Base-by-base conservation (phyloP, 1,140 invertebrate genomes). In the Drosophila bocki region DNA sequence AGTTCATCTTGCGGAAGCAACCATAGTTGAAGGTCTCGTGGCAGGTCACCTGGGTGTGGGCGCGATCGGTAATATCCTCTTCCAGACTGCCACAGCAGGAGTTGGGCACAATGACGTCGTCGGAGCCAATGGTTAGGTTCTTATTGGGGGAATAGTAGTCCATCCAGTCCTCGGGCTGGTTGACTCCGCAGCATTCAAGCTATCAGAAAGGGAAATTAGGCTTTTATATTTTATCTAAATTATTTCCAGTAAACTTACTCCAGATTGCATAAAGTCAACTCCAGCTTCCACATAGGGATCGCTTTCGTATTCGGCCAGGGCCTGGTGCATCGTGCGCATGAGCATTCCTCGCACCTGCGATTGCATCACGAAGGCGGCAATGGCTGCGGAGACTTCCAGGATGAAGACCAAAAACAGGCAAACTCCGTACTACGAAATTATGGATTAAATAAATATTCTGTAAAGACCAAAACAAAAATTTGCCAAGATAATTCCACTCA, bases 381-480 rank as follows among this genome's bases (percentile, higher is more conserved):
- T 96, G 26, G 96, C 96, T 7, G 96, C 97, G 3, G 96, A 94
- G 6, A 98, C 93, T 93, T 98, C 97, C 91, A 98, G 80, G 33
- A 98, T 93, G 58, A 98, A 95, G 8, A 98, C 95, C 45, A 97
- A 48, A 7, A 94, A 95, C 68, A 98, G 93, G 37, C 96, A 95
- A 12, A 97, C 94, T 91, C 96, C 96, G 93, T 98, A 98, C 97
- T 98, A 86, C 44, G 39, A 3, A 45, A 48, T 19, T 7, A 1
- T 8, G 6, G 4, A 60, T 17, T n/a, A 48, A 4, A 42, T 3
- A 42, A 3, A 42, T 17, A 17, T 0, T 13, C 35, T 51, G 26
- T 4, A 15, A 8, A 19, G 42, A 33, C 32, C 1, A 33, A 33
- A 33, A 15, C 0, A 7, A 19, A 19, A 17, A 29, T 51, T 22